Evolutionary conservation across 2,797 vertebrate genomes (phyloP), one percentile per base, ranked within the genome.

Genomic region (Heterohyrax brucei): DNA sequence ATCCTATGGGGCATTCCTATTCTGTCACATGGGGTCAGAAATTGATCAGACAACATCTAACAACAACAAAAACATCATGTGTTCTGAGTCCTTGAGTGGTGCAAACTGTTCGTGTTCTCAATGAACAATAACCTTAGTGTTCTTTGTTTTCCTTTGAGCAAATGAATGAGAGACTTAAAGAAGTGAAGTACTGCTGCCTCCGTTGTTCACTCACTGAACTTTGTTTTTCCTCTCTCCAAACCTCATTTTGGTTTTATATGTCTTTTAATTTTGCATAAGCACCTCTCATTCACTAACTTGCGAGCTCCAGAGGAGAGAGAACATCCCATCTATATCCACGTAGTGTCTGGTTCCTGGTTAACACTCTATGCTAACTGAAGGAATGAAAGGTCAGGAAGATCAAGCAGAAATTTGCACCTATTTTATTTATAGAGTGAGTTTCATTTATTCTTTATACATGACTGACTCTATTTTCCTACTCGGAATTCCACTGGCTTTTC

Each of bases 341-440:
- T 3, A n/a, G 6, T 44, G 1, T 88, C 28, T 56, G 44, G 18
- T 10, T 95, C 48, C 53, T 10, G 53, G 14, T 7, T 30, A 8
- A 70, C 0, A 81, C 4, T 82, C 16, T 73, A 48, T 39, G 61
- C 7, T 61, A 33, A 70, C 10, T 76, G 4, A 10, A 73, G 79
- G 92, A 72, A 76, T 53, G 39, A 89, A 87, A 2, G 16, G 10
- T 16, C 30, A 44, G 44, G 22, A 2, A 93, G 3, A n/a, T 1
- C 22, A 75, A 91, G 28, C 28, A 93, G 50, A 95, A 87, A 87
- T 64, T 68, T 56, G 78, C 7, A 61, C 14, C 0, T 22, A 82
- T n/a, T n/a, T 93, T 82, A 91, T 72, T 93, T 85, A 88, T 39
- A 14, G 10, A 46, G 16, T 75, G n/a, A 89, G 4, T 64, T 87